Evolutionary conservation across 2,113 vertebrate species (phyloP).

Genomic region (Girardinichthys multiradiatus): DNA sequence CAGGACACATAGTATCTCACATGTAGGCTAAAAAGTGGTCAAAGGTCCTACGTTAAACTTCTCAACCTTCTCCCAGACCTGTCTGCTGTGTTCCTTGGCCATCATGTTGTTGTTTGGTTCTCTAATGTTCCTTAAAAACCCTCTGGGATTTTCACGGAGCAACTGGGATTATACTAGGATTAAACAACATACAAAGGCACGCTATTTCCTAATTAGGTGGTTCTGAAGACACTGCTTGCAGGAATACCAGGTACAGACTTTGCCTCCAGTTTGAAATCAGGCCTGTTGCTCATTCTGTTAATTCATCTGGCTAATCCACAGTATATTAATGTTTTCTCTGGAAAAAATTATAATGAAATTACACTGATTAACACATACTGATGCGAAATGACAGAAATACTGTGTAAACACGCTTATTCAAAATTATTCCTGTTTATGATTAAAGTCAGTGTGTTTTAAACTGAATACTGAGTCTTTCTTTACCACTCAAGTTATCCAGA

Average conservation of each 20-base stretch:
- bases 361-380: no score
- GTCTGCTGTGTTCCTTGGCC: no score
- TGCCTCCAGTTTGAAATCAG: neutral
- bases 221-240: neutral
- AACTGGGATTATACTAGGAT: neutral
- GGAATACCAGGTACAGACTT: no score
- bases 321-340: no score
- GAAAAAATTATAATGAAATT: no score
- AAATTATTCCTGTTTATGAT: constrained; percentile 35
- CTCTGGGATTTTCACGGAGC: neutral
- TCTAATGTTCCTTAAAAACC: neutral
- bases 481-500: constrained; percentile 63
- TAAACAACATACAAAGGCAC: no score
- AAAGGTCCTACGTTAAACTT: no score
- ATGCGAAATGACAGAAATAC: constrained; percentile 34
- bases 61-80: no score
- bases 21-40: no score
- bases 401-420: constrained; percentile 1
- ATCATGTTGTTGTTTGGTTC: neutral
- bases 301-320: no score
- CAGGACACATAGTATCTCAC: no score
- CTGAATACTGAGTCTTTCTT: constrained; percentile 26
- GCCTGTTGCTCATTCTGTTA: neutral
- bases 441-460: constrained; percentile 41
- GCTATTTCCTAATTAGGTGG: neutral